phyloP scores from a whole-genome alignment of 2,113 vertebrate genomes.

The Mus spicilegus region DNA sequence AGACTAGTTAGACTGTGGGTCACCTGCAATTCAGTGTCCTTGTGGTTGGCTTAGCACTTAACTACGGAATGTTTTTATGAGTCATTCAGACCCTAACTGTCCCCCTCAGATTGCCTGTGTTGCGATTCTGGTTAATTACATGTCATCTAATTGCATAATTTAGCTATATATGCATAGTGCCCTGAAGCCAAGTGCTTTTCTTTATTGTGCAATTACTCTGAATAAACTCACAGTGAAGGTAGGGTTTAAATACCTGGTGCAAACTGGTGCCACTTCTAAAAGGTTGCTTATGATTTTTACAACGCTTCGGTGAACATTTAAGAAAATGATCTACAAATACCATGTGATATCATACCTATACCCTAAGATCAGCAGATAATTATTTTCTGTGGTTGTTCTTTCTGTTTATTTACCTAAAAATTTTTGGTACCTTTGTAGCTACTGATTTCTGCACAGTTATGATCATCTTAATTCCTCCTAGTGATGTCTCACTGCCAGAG shows the following conservation, averaged over 20 bases:
- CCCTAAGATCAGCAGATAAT: conserved; percentile 24
- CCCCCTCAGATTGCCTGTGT: conserved; percentile 63
- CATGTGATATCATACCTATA: not conserved
- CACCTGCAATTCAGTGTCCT: conserved; percentile 41
- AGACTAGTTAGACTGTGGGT: conserved; percentile 35
- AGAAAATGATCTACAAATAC: conserved; percentile 52
- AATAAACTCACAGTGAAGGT: conserved; percentile 68
- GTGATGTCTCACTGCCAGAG: not conserved
- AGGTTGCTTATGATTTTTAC: conserved; percentile 38
- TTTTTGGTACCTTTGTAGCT: not conserved
- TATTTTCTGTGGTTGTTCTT: conserved; percentile 52
- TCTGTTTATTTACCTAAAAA: conserved; percentile 42
- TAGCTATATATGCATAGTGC: conserved; percentile 67
- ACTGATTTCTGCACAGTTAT: not conserved
- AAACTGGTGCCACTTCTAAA: conserved; percentile 46
- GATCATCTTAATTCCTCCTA: not conserved
- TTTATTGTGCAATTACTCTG: conserved; percentile 73
- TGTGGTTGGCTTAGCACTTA: conserved; percentile 53
- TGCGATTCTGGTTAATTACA: conserved; percentile 76
- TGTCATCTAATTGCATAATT: conserved; percentile 76
- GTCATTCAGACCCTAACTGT: conserved; percentile 58
- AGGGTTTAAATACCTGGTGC: conserved; percentile 66
- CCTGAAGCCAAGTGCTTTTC: conserved; percentile 70
- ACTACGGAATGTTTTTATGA: conserved; percentile 67
- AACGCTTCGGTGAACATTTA: conserved; percentile 50